Percentiles rank a stretch among this genome's conserved stretches.
Conservation (phyloP, 2,797 vertebrate genomes). For the Lacerta agilis region DNA sequence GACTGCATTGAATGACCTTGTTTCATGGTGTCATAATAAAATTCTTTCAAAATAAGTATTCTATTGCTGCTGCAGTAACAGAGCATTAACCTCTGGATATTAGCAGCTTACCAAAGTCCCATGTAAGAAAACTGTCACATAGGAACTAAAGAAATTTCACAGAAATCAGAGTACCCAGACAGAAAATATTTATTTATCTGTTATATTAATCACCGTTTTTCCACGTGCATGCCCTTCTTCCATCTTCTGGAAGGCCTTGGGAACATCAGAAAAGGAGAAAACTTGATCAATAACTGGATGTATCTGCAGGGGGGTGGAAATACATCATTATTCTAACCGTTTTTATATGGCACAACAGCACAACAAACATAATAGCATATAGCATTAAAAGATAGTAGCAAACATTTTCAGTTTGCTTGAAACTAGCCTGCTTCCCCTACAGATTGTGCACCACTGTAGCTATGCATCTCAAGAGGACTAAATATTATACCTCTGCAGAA, state of each 20-base stretch:
- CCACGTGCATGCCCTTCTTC: constrained; percentile 93
- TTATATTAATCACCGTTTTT: constrained; percentile 89
- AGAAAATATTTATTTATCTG: constrained; percentile 64
- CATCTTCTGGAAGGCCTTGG: constrained; percentile 90
- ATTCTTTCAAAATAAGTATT: neutral
- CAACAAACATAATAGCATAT: no score
- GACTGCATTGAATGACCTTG: no score
- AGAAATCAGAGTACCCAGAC: neutral
- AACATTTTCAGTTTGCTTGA: neutral
- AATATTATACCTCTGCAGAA: no score
- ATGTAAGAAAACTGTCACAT: neutral
- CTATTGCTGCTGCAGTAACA: neutral
- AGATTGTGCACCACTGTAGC: no score
- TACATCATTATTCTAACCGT: neutral
- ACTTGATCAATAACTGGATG: constrained; percentile 89
- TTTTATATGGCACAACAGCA: neutral
- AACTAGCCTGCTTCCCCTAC: no score
- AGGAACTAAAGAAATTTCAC: constrained; percentile 23
- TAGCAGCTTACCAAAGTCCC: neutral
- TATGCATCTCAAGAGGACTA: no score
- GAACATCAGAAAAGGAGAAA: constrained; percentile 90
- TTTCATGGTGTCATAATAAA: no score
- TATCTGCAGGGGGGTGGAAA: constrained; percentile 81
- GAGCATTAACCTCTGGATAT: neutral
- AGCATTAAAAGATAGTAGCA: neutral